phyloP scores from a whole-genome alignment of 2,888 invertebrate species.

The Spicauda simplicius region DNA sequence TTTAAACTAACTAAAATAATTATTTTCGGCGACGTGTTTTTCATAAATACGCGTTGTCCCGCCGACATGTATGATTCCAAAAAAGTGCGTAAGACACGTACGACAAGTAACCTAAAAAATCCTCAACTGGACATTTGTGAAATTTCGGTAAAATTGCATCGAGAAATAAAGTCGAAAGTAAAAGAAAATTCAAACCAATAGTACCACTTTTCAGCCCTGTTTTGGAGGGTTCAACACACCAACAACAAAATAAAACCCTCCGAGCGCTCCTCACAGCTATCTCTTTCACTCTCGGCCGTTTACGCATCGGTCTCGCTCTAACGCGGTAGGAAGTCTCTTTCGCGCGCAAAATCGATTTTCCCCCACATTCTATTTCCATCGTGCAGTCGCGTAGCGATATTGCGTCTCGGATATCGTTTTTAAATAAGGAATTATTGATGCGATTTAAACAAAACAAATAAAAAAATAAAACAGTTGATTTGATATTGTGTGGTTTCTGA shows the following conservation, averaged over 20 bases:
- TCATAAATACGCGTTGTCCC: no score
- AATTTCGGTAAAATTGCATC: no score
- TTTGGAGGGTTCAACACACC: conserved; percentile 55
- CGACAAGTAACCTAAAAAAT: no score
- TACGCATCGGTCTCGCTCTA: conserved; percentile 40
- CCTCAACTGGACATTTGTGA: no score
- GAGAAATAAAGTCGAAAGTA: no score
- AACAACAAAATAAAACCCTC: conserved; percentile 40
- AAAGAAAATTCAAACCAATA: conserved; percentile 38
- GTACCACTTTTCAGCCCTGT: conserved; percentile 54
- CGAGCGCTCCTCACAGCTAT: conserved; percentile 39
- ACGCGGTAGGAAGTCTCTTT: conserved; percentile 43
- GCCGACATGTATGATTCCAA: no score
- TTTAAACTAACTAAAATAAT: no score
- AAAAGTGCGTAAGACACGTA: no score
- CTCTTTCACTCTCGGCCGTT: conserved; percentile 41
- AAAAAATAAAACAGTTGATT: conserved; percentile 9
- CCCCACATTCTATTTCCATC: conserved; percentile 46
- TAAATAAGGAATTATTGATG: conserved; percentile 2
- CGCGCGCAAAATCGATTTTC: conserved; percentile 58
- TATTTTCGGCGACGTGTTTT: no score
- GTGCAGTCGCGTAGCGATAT: conserved; percentile 36
- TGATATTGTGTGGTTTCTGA: conserved; percentile 4
- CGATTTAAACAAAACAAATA: conserved; percentile 16
- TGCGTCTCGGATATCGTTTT: conserved; percentile 11